Percentiles rank a stretch among this genome's conserved stretches.
phyloP scores from a whole-genome alignment of 1,140 invertebrate species.

The Panulirus ornatus region DNA sequence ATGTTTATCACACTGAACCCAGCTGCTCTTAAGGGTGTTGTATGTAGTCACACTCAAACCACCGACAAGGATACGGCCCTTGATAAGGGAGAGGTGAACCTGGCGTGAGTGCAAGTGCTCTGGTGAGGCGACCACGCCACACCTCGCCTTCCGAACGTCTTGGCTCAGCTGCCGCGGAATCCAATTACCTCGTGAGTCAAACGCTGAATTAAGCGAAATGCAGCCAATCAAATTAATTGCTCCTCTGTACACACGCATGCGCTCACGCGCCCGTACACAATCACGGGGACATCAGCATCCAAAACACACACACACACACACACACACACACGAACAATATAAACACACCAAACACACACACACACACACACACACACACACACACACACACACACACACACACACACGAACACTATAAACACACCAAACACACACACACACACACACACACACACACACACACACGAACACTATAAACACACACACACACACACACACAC shows the following conservation, averaged over 20 bases:
- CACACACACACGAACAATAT: neutral
- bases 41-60: no score
- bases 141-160: no score
- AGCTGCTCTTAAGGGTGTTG: no score
- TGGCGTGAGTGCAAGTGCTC: no score
- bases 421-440: conserved; percentile 10
- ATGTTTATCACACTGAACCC: no score
- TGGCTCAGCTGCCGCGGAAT: no score
- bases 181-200: conserved; percentile 52
- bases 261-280: neutral
- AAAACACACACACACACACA: conserved; percentile 10
- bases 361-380: conserved; percentile 2
- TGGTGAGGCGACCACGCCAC: no score
- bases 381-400: neutral
- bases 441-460: conserved; percentile 43
- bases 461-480: conserved; percentile 33
- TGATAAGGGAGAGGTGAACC: no score
- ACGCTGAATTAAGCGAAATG: conserved; percentile 46
- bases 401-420: neutral
- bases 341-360: no score
- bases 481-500: conserved; percentile 40
- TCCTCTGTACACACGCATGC: conserved; percentile 2
- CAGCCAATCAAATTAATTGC: conserved; percentile 55
- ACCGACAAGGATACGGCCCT: no score
- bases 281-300: neutral